Evolutionary conservation across 2,888 invertebrate genomes (phyloP).

Genomic region (Punctoribates punctum): DNA sequence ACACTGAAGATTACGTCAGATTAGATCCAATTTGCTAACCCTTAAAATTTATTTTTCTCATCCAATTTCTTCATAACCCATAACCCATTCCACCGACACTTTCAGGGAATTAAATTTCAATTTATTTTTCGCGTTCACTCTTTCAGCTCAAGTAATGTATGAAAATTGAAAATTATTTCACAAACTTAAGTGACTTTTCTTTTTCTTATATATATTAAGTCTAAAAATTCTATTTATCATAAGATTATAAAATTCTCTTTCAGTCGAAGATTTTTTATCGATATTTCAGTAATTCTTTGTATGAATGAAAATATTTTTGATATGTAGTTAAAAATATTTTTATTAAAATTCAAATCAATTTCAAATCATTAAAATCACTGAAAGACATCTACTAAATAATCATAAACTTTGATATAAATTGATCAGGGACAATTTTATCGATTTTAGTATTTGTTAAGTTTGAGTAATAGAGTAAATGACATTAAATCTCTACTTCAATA

Average conservation of each 20-base stretch:
- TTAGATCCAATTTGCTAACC: slow-evolving; percentile 33
- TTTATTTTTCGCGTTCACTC: slow-evolving; percentile 8
- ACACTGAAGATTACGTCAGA: slow-evolving; percentile 10
- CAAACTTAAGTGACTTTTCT: not conserved
- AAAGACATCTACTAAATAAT: no score
- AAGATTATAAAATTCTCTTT: not conserved
- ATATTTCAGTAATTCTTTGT: not conserved
- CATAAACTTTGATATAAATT: no score
- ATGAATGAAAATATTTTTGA: no score
- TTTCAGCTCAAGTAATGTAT: not conserved
- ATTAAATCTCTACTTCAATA: no score
- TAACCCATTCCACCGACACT: not conserved
- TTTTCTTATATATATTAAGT: no score
- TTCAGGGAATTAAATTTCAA: slow-evolving; percentile 23
- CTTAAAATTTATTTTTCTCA: slow-evolving; percentile 21
- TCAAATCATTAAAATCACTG: no score
- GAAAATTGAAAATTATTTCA: not conserved
- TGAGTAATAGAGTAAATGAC: not conserved
- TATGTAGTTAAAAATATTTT: no score
- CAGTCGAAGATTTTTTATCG: not conserved
- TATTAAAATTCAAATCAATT: no score
- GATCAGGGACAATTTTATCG: no score
- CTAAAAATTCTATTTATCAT: not conserved
- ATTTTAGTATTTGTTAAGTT: no score
- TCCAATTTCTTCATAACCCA: not conserved